Evolutionary conservation across 2,888 invertebrate genomes (phyloP).

Genomic region (Idaea straminata): DNA sequence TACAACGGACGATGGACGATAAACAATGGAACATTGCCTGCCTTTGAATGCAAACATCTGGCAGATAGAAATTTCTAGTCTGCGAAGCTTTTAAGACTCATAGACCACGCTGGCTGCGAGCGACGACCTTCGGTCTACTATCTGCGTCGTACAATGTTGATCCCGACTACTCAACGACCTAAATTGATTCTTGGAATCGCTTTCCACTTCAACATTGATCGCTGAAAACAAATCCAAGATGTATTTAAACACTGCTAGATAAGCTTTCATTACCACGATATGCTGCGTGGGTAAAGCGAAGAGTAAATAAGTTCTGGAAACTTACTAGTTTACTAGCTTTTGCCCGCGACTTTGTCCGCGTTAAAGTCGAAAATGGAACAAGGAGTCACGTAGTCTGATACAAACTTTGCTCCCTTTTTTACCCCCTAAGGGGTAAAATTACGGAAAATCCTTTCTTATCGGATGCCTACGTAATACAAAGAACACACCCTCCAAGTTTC

Average conservation of each 20-base stretch:
- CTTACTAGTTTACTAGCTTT: background rate
- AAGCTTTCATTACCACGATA: background rate
- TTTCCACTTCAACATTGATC: conserved; percentile 29
- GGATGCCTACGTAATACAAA: too few relatives aligned
- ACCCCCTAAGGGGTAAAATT: too few relatives aligned
- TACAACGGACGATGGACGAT: too few relatives aligned
- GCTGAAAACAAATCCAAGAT: conserved; percentile 29
- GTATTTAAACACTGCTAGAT: background rate
- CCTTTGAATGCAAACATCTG: background rate
- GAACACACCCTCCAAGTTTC: too few relatives aligned
- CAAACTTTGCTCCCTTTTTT: too few relatives aligned
- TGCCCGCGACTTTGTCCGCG: too few relatives aligned
- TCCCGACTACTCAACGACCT: conserved; percentile 35
- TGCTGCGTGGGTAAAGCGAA: background rate
- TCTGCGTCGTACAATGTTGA: conserved; percentile 31
- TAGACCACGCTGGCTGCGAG: conserved; percentile 36
- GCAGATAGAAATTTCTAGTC: too few relatives aligned
- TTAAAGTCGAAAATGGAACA: too few relatives aligned
- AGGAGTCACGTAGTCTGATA: too few relatives aligned
- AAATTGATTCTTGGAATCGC: conserved; percentile 44
- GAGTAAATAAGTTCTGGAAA: background rate
- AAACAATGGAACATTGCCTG: background rate
- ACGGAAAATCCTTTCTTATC: too few relatives aligned
- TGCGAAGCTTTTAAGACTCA: background rate
- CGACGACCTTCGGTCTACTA: conserved; percentile 51